Evolutionary conservation across 2,113 vertebrate genomes (phyloP), one percentile per base, ranked within the genome.

Genomic region (Oplegnathus fasciatus): DNA sequence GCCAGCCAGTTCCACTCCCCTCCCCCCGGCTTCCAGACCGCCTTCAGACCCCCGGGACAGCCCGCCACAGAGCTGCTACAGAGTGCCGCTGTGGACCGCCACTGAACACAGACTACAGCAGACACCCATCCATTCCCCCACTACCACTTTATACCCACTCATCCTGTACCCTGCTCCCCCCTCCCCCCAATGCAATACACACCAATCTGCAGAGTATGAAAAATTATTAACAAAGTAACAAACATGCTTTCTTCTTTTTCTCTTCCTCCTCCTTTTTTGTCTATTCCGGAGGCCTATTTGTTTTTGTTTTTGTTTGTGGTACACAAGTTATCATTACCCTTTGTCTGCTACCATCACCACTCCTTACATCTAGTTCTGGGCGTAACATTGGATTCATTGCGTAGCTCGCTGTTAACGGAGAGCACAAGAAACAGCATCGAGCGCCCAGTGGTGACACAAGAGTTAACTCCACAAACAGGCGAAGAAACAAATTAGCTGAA

Each of bases 31-130:
- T 99, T 99, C 93, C 98, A 99, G 96, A 98, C 97, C 90, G 96
- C 98, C 95, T 99, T 99, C 97, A 99, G 98, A 98, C 97, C 97
- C 93, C 97, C 97, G 89, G 97, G 96, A 96, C 99, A 99, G 97
- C 96, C 96, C 88, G 95, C 97, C 95, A 98, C 98, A 98, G 98
- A 99, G 97, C 96, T 99, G 96, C 96, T 99, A 98, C 98, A 99
- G 97, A 99, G 97, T 92, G 97, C 98, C 82, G 96, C 97, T 79
- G 97, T 97, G 96, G 98, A 99, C 96, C 98, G 97, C 96, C 98
- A 99, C 93, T 99, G 98, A 97, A 95, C 95, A 95, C 93, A 91
- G 88, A 94, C 92, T 91, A 90, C 91, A 92, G 86, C 89, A 89
- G 91, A 88, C 86, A 81, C 85, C 90, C 86, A 85, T 75, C 87